Conservation (phyloP, 2,113 vertebrate species). For the Campylomormyrus numenius region DNA sequence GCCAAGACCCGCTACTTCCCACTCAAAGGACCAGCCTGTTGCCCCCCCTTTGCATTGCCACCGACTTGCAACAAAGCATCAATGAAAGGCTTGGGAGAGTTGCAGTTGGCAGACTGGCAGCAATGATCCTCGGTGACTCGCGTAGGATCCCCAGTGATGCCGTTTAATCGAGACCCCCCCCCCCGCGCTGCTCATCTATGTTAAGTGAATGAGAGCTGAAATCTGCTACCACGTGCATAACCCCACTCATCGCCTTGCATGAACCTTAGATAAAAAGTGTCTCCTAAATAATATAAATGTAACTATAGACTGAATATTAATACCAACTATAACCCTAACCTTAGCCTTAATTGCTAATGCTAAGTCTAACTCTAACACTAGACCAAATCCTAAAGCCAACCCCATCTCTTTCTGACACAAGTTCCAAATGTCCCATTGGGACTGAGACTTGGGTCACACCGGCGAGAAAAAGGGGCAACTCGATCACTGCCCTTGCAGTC, state of each 20-base stretch:
- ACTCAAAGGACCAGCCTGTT: not conserved
- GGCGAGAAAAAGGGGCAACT: not conserved
- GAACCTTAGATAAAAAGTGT: not conserved
- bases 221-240: not conserved
- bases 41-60: not conserved
- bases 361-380: not conserved
- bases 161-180: not conserved
- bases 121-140: not conserved
- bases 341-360: not conserved
- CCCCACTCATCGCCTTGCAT: not conserved
- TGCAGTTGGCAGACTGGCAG: not conserved
- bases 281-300: not conserved
- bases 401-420: not conserved
- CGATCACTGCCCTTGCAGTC: not conserved
- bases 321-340: not conserved
- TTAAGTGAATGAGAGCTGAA: not conserved
- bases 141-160: not conserved
- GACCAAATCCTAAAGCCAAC: not conserved
- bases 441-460: not conserved
- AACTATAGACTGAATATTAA: not conserved
- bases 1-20: conserved; percentile 7
- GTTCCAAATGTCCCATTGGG: not conserved
- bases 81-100: not conserved
- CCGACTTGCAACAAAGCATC: not conserved
- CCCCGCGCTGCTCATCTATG: not conserved